Percentiles rank a stretch among this genome's conserved stretches.
Evolutionary conservation across 2,113 vertebrate species (phyloP).

Genomic region (Morone chrysops): DNA sequence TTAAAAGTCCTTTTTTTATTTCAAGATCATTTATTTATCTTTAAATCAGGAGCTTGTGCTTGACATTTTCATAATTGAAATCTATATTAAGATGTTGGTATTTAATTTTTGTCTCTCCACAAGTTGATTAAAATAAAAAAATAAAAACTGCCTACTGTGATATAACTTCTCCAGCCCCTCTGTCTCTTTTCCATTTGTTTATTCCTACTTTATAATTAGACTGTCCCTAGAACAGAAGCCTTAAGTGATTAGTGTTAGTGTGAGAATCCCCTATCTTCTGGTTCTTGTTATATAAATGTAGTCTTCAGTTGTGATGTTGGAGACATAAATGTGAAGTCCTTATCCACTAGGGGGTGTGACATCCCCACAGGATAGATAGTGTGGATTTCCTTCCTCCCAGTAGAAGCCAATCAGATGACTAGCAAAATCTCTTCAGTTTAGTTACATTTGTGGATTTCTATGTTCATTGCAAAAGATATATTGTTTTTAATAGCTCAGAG

Average conservation of each 20-base stretch:
- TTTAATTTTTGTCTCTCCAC: neutral
- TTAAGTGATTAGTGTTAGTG: neutral
- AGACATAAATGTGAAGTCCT: neutral
- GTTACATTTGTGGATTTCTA: neutral
- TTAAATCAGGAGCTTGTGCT: neutral
- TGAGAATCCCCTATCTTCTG: neutral
- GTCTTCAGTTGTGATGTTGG: neutral
- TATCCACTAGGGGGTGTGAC: conserved; percentile 59
- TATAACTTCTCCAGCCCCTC: neutral
- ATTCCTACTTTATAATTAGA: conserved; percentile 1
- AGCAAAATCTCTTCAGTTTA: neutral
- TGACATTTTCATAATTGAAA: neutral
- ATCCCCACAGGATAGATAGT: conserved; percentile 17
- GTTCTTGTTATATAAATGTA: neutral
- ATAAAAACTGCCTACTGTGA: neutral
- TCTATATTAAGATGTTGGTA: neutral
- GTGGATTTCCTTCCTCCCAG: neutral
- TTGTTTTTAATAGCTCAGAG: neutral
- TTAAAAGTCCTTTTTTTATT: neutral
- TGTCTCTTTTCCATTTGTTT: neutral
- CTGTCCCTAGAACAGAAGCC: neutral
- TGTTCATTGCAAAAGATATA: neutral
- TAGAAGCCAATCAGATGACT: neutral
- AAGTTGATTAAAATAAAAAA: neutral
- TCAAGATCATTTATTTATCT: neutral